Evolutionary conservation across 1,140 invertebrate genomes (phyloP), one percentile per base, ranked within the genome.

Genomic region (Microplitis demolitor): DNA sequence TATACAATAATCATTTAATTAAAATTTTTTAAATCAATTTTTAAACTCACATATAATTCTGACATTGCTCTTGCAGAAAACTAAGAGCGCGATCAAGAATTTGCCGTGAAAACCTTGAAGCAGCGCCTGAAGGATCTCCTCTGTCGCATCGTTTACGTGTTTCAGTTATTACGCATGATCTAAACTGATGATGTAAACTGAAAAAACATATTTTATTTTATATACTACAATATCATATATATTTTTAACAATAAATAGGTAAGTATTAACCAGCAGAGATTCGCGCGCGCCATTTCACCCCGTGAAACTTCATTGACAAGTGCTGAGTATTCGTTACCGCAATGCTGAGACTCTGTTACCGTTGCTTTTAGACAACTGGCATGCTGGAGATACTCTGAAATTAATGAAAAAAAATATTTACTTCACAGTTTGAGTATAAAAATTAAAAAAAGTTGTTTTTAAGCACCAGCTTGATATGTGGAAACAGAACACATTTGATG

Each of bases 321-420:
- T 24, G 87, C 81, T 61, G 87, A 84, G 78, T 91, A 91, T 71
- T 90, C 89, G 39, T 83, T 81, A 37, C 89, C 89, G 76, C 90
- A 91, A 71, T 89, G 88, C 50, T 83, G 82, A 54, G 87, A 83
- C 74, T 90, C 87, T 11, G 88, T 89, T 61, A 91, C 86, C 2
- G 89, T 90, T 56, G 87, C 85, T 81, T 90, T 90, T 74, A 90
- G 89, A 78, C 90, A 91, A 9, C 87, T 83, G 0, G 90, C 90
- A 74, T 90, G 88, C 74, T 88, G 87, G 37, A 90, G 83, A 78
- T 91, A 91, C 79, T 91, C 90, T 90, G 79, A 11, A 79, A 76
- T 71, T 8, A 72, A 24, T 24, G 24, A 24, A 24, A 24, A 24
- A 24, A 1, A 2, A 24, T 24, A 24, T 24, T 24, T 24, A 24